Percentiles rank a stretch among this genome's conserved stretches.
Conservation (phyloP, 1,140 invertebrate species). For the Hyles vespertilio region DNA sequence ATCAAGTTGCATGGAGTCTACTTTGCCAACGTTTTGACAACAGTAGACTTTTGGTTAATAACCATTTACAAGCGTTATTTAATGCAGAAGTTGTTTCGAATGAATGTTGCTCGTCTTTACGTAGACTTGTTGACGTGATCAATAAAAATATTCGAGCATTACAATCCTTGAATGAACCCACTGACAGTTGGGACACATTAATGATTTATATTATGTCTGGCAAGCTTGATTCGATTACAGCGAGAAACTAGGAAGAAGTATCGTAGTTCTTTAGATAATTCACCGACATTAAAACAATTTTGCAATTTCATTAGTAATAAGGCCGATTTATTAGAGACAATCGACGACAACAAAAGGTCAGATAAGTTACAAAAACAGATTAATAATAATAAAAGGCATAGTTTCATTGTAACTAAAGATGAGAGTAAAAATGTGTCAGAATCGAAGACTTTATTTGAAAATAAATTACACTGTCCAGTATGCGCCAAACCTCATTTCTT, state of each 20-base stretch:
- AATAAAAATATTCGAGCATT: constrained; percentile 26
- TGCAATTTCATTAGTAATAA: constrained; percentile 24
- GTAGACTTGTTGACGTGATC: constrained; percentile 13
- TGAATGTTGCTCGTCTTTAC: constrained; percentile 13
- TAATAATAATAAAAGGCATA: too few species aligned
- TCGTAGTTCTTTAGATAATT: constrained; percentile 2
- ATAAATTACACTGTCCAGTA: too few species aligned
- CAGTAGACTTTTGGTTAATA: constrained; percentile 22
- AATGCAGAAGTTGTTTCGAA: constrained; percentile 12
- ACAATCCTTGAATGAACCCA: constrained; percentile 12
- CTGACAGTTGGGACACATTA: neutral
- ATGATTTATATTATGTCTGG: neutral
- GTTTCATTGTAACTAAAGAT: too few species aligned
- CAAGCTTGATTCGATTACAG: neutral
- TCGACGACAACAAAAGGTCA: too few species aligned
- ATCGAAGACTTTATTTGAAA: too few species aligned
- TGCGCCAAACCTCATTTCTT: constrained; percentile 17
- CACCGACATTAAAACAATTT: constrained; percentile 20
- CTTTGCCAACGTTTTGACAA: constrained; percentile 25
- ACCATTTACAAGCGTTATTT: constrained; percentile 26
- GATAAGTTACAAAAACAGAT: too few species aligned
- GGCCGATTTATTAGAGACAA: too few species aligned
- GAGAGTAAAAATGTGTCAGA: too few species aligned
- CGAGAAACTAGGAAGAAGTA: neutral
- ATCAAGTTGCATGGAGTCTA: constrained; percentile 26